Percentiles rank a stretch among this genome's conserved stretches.
These are phyloP conservation scores for Calliphora vomitoria DNA, from an alignment of 2,888 invertebrate genomes.

Conservation along the genomic window DNA sequence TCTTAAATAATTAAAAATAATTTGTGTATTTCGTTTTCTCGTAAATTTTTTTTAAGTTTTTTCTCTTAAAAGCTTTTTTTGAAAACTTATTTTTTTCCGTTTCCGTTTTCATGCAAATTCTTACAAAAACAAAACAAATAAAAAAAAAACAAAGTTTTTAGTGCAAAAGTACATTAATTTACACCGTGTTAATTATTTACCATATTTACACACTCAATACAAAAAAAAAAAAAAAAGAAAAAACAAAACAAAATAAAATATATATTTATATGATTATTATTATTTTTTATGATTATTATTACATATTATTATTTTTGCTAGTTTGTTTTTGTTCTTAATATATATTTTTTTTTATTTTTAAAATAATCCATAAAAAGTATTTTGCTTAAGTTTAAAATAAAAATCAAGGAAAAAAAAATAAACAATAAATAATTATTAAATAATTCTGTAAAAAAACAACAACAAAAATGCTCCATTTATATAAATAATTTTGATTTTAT, in stretches of 20 bases:
- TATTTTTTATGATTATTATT: slow-evolving; percentile 75
- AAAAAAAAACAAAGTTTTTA: slow-evolving; percentile 61
- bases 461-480: slow-evolving; percentile 57
- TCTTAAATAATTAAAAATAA: slow-evolving; percentile 5
- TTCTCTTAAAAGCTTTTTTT: slow-evolving; percentile 3
- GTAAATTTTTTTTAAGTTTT: slow-evolving; percentile 25
- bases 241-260: slow-evolving; percentile 54
- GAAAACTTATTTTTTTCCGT: slow-evolving; percentile 11
- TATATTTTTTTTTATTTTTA: slow-evolving; percentile 50
- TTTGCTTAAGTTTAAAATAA: slow-evolving; percentile 65
- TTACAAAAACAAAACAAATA: slow-evolving; percentile 8
- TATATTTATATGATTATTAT: slow-evolving; percentile 76
- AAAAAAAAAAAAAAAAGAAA: slow-evolving; percentile 57
- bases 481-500: slow-evolving; percentile 31
- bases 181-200: slow-evolving; percentile 73
- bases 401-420: slow-evolving; percentile 47
- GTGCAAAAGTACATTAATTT: slow-evolving; percentile 73
- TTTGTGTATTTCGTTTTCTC: slow-evolving; percentile 23
- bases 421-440: slow-evolving; percentile 49
- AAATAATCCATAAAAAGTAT: slow-evolving; percentile 68
- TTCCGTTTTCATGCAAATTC: background rate
- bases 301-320: slow-evolving; percentile 79
- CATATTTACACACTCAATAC: slow-evolving; percentile 71
- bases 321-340: slow-evolving; percentile 68
- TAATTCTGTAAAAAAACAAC: slow-evolving; percentile 45